Conservation (phyloP, 2,888 invertebrate genomes). For the Drosophila monieri region DNA sequence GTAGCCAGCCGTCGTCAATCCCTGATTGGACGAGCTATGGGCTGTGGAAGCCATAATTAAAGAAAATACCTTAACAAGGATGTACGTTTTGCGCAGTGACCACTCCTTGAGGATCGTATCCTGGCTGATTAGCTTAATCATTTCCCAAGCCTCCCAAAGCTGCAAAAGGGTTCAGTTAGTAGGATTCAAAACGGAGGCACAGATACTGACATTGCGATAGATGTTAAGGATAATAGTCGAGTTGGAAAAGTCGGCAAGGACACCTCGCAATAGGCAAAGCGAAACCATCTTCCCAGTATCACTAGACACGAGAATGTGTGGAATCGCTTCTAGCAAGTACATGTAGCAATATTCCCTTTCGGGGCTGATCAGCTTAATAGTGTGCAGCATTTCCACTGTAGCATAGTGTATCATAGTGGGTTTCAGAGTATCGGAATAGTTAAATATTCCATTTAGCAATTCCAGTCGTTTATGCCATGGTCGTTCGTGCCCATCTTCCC, state of each 20-base stretch:
- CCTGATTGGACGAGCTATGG: conserved; percentile 43
- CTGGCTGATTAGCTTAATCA: conserved; percentile 43
- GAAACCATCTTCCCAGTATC: conserved; percentile 65
- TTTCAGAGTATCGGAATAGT: conserved; percentile 60
- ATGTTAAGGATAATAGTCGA: conserved; percentile 50
- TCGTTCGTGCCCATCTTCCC: conserved; percentile 3
- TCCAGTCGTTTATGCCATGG: conserved; percentile 38
- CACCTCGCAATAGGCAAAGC: conserved; percentile 48
- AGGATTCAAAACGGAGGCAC: not conserved
- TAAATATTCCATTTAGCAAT: conserved; percentile 56
- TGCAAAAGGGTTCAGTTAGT: conserved; percentile 6
- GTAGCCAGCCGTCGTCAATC: conserved; percentile 55
- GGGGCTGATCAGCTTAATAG: conserved; percentile 26
- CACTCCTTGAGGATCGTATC: conserved; percentile 46
- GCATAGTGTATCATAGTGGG: conserved; percentile 67
- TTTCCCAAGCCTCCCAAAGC: conserved; percentile 58
- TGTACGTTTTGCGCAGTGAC: conserved; percentile 46
- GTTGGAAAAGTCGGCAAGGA: conserved; percentile 44
- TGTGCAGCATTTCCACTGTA: conserved; percentile 42
- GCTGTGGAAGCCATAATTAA: conserved; percentile 50
- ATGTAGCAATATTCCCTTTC: conserved; percentile 38
- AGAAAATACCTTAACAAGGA: conserved; percentile 49
- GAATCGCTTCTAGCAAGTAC: conserved; percentile 52
- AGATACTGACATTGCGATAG: conserved; percentile 57
- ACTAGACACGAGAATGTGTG: conserved; percentile 61